Base-by-base conservation (phyloP, 2,888 invertebrate species). In the Conops quadrifasciatus region DNA sequence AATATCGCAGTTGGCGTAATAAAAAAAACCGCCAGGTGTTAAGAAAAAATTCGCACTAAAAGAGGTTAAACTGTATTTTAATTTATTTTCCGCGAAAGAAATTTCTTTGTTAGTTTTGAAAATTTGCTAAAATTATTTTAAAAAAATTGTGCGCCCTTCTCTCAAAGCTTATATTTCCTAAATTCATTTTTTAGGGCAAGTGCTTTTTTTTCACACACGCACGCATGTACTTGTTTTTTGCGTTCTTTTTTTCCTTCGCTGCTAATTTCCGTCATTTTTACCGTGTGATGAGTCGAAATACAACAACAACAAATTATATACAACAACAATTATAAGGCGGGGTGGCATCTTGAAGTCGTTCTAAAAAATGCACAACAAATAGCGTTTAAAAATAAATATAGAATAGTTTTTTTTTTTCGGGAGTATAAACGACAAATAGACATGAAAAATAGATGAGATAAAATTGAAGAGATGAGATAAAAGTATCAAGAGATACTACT, bases 301-400 rank as follows among this genome's bases (percentile, higher is more conserved):
- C 64, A 66, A 16, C 65, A 19, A 16, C 66, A 24, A 66, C 64
- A 16, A n/a, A n/a, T n/a, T n/a, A n/a, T n/a, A n/a, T n/a, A 24
- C 47, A 56, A 56, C 56, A 56, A 24, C 56, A 21, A 56, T 9
- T 16, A 62, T 2, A 19, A n/a, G n/a, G 26, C 28, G 45, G 26
- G 5, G 66, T 19, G 58, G 30, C 59, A 71, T 49, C 60, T 71
- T 66, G 60, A 71, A 66, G 71, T 51, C 36, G 59, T 36, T 71
- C 71, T 62, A 66, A 43, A 60, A 71, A 66, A 59, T 66, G 71
- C 60, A 26, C 60, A 70, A 63, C 36, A 56, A 58, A 58, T 66
- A 66, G 53, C 21, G 36, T 36, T 9, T 36, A 36, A 36, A 36
- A 36, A 36, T 36, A 36, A 36, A 36, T 36, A 7, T 36, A 4